Conservation (phyloP, 2,113 vertebrate genomes). For the Eurystomus gularis region DNA sequence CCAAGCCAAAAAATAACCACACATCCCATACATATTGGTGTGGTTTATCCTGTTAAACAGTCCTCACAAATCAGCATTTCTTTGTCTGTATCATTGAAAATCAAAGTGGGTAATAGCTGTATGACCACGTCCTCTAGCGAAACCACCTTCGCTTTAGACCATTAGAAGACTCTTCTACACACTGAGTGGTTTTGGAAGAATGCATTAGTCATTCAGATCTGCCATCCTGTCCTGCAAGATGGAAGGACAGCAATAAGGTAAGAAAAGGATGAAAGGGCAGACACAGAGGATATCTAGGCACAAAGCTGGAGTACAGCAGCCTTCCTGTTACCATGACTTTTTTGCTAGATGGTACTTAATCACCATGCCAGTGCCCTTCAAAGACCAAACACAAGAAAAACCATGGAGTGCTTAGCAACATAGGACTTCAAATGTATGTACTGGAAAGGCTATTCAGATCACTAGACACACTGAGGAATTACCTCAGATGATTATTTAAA, state of each 20-base stretch:
- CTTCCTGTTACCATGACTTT: not conserved
- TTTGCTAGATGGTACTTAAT: not conserved
- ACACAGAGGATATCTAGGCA: not conserved
- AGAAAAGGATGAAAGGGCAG: not conserved
- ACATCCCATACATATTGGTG: too few relatives aligned
- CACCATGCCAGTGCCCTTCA: not conserved
- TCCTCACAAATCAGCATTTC: not conserved
- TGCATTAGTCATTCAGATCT: not conserved
- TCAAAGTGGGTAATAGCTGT: not conserved
- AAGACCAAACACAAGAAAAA: not conserved
- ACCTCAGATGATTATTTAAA: not conserved
- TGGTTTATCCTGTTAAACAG: not conserved
- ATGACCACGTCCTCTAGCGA: not conserved
- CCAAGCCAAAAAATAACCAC: not conserved
- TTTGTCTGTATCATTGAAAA: not conserved
- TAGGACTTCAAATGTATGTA: not conserved
- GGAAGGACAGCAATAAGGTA: not conserved
- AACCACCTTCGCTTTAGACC: not conserved
- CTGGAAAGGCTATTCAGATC: not conserved
- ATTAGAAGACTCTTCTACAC: not conserved
- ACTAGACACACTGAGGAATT: not conserved
- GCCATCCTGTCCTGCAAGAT: not conserved
- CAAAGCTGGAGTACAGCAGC: not conserved
- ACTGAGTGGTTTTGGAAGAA: not conserved
- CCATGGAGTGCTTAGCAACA: not conserved